Base-by-base conservation (phyloP, 2,797 vertebrate species). In the Myripristis jacobus region DNA sequence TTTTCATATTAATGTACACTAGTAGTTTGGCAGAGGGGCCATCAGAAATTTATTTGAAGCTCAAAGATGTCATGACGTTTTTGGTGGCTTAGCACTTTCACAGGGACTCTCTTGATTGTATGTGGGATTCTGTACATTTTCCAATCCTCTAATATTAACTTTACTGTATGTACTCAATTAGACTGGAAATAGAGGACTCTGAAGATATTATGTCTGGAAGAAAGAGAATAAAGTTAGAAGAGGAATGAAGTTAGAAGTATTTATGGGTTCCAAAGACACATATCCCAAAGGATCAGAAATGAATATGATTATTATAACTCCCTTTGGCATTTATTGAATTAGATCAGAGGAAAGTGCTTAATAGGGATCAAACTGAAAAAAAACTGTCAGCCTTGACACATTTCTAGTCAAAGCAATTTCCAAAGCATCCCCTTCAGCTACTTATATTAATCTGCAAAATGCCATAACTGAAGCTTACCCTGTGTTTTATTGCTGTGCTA, bases 311-410 rank as follows among this genome's bases (percentile, higher is more conserved):
- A 92, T 88, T 89, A 75, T 82, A 86, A 91, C 83, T 88, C 90
- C 91, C 86, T 70, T 84, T 81, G 83, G 86, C 85, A 76, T 90
- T 87, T 90, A 92, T 92, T 91, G 91, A 92, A 90, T 90, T 87
- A 87, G 88, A 90, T 92, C 83, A 88, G 80, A 89, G 83, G 83
- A 61, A 89, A 88, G 84, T 88, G 85, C 87, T 91, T 89, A 89
- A 92, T 85, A 58, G 86, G 88, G 88, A 92, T 92, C 90, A 91
- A 89, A 87, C 78, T 79, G 63, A 53, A 51, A 31, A 77, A 51
- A 77, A 87, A 75, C 79, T 89, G 89, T 87, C 81, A 91, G 79
- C 79, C 64, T 79, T 89, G 85, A 90, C 88, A 89, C 81, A 87
- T 91, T 92, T 90, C 79, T 75, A 86, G 86, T 90, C 79, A 85